Conservation (phyloP, 2,888 invertebrate genomes). For the Galeruca laticollis region DNA sequence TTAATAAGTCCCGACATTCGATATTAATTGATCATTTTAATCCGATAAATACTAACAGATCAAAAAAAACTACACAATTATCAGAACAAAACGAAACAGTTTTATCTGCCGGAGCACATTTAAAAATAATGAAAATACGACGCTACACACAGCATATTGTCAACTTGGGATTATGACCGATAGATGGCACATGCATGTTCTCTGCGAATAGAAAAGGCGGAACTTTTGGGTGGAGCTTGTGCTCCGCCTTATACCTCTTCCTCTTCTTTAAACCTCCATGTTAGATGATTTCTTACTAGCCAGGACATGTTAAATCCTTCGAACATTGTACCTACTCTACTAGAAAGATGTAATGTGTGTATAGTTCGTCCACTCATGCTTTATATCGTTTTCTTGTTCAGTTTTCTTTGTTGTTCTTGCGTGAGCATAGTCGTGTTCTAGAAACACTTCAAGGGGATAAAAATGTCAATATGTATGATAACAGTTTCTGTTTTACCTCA, state of each 20-base stretch:
- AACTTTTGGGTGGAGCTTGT: conserved; percentile 59
- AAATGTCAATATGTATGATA: conserved; percentile 1
- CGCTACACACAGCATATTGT: not conserved
- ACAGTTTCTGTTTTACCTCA: not conserved
- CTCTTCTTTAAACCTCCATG: conserved; percentile 63
- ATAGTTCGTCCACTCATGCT: conserved; percentile 54
- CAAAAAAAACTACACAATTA: too few species aligned
- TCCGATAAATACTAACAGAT: too few species aligned
- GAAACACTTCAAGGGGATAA: conserved; percentile 11
- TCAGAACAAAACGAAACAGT: not conserved
- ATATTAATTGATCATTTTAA: too few species aligned
- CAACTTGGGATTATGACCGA: conserved; percentile 50
- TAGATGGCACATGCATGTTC: conserved; percentile 63
- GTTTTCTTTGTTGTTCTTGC: conserved; percentile 47
- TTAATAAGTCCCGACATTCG: too few species aligned
- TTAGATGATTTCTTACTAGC: conserved; percentile 62
- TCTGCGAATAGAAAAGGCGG: conserved; percentile 56
- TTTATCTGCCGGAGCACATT: conserved; percentile 46
- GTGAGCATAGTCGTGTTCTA: conserved; percentile 26
- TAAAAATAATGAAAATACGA: conserved; percentile 60
- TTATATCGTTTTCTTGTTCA: conserved; percentile 54
- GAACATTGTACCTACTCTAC: conserved; percentile 60
- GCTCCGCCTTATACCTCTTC: conserved; percentile 57
- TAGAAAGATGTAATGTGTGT: conserved; percentile 57
- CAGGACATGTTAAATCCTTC: conserved; percentile 60